Conservation (phyloP, 1,140 invertebrate species). For the Nylanderia fulva region DNA sequence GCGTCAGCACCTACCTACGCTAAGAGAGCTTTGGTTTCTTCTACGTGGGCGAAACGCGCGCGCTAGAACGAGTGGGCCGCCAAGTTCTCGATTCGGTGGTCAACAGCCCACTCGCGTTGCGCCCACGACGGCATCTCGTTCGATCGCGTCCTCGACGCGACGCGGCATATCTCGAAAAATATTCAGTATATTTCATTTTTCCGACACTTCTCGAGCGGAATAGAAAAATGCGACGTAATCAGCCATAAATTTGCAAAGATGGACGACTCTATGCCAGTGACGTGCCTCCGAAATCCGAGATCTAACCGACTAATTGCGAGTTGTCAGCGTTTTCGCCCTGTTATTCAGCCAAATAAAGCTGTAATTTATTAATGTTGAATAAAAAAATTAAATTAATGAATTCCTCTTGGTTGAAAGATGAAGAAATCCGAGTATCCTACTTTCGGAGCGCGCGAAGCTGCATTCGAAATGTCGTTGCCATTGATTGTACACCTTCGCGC, state of each 20-base stretch:
- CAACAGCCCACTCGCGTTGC: conserved; percentile 70
- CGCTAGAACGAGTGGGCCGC: conserved; percentile 62
- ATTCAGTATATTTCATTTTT: neutral
- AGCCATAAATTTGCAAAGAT: too few relatives aligned
- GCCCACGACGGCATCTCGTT: conserved; percentile 66
- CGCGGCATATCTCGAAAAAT: too few relatives aligned
- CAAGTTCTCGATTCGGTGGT: conserved; percentile 71
- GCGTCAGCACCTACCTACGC: conserved; percentile 64
- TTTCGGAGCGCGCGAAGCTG: neutral
- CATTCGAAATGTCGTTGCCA: conserved; percentile 26
- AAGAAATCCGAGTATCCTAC: neutral
- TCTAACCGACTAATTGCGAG: too few relatives aligned
- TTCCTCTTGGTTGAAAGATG: too few relatives aligned
- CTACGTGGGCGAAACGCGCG: conserved; percentile 65
- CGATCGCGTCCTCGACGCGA: conserved; percentile 53
- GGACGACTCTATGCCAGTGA: too few relatives aligned
- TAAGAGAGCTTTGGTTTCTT: conserved; percentile 57
- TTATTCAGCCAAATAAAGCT: too few relatives aligned
- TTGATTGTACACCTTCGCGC: neutral
- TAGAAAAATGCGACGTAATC: too few relatives aligned
- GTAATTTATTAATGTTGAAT: too few relatives aligned
- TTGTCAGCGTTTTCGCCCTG: neutral
- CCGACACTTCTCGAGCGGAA: neutral
- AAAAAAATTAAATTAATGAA: too few relatives aligned
- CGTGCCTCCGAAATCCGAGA: too few relatives aligned